Evolutionary conservation across 2,797 vertebrate genomes (phyloP), one percentile per base, ranked within the genome.

Genomic region (Atherinosoma microstoma): DNA sequence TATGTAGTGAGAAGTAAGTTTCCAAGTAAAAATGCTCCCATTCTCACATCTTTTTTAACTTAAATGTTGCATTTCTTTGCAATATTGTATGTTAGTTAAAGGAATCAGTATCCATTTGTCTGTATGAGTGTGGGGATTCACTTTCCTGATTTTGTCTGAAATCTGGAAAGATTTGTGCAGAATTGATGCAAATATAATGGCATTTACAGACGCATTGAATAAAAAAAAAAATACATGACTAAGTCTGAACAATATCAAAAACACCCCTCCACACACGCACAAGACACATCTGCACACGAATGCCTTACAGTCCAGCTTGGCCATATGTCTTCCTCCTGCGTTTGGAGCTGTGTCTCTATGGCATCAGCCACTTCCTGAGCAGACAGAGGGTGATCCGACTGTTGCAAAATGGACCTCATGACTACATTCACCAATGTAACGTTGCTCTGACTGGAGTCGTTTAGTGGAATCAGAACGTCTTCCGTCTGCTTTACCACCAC

Each of bases 281-380:
- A 54, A 24, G 22, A 10, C 30, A 24, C 51, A 54, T 54, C 22
- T 6, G 6, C 9, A 54, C 9, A 54, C 49, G 42, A 18, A 22
- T 4, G 40, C 34, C 91, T 89, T 85, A 95, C 94, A 13, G 79
- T 94, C 95, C 94, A 95, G 75, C 91, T 93, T 3, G 86, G 81
- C 95, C 94, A 94, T 24, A 79, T 11, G 1, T 85, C 59, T 7
- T 65, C 70, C 2, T 68, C 72, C 32, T 45, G 29, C 7, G n/a
- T 83, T 64, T 91, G 87, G 77, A 95, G 70, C 57, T 35, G 75
- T 0, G 54, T 83, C 80, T 91, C 87, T 54, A 95, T 75, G 1
- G 87, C 87, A 20, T 54, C 29, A 0, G 87, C 84, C 1, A 94
- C 89, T 78, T 95, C 92, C 49, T 69, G 24, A 0, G 71, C 27